These are phyloP conservation scores for Crotalus tigris DNA, from an alignment of 2,113 vertebrate genomes.

Conservation along the genomic window DNA sequence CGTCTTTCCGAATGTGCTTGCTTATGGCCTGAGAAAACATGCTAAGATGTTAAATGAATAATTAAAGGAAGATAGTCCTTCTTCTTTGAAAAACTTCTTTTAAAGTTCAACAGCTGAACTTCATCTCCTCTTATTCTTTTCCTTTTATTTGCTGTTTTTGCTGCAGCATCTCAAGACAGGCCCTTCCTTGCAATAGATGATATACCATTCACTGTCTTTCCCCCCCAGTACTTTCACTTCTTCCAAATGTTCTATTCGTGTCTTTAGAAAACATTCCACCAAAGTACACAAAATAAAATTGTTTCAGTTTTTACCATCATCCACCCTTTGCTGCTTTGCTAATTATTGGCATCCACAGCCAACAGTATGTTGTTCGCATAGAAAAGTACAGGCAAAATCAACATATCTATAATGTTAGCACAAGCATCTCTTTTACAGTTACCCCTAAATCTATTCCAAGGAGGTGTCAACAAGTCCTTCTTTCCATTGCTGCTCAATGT, in stretches of 20 bases:
- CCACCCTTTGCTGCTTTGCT: background rate
- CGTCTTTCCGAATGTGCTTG: background rate
- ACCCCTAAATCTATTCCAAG: background rate
- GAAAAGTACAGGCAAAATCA: background rate
- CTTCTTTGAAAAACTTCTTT: background rate
- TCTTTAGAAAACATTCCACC: background rate
- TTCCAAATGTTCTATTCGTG: background rate
- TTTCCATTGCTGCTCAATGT: background rate
- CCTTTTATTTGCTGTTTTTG: background rate
- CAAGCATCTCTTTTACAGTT: background rate
- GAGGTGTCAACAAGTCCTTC: background rate
- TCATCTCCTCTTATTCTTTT: background rate
- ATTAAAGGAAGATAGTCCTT: background rate
- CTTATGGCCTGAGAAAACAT: background rate
- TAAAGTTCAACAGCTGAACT: background rate
- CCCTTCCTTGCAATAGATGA: background rate
- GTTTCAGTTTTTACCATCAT: background rate
- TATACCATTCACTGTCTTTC: background rate
- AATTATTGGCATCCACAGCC: background rate
- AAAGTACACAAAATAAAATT: background rate
- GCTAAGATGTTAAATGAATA: background rate
- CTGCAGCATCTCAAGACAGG: background rate
- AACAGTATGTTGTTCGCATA: background rate
- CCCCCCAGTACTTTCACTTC: background rate
- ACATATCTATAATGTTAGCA: background rate